Percentiles rank a stretch among this genome's conserved stretches.
Evolutionary conservation across 2,113 vertebrate genomes (phyloP).

Genomic region (Xiphophorus hellerii): DNA sequence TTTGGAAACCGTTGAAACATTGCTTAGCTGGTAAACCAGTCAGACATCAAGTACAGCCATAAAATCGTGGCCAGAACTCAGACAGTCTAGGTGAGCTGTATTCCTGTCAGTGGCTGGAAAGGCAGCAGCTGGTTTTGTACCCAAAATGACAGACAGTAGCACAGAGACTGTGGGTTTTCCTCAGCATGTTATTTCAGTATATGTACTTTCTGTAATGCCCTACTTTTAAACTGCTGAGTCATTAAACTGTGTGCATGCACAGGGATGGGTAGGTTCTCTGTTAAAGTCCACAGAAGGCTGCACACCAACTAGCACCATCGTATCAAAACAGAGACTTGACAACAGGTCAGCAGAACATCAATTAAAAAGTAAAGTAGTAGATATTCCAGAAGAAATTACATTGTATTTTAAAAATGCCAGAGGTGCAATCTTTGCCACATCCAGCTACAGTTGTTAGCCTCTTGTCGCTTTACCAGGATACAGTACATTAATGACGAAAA

Average conservation of each 20-base stretch:
- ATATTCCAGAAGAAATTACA: slow-evolving; percentile 52
- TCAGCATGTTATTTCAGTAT: slow-evolving; percentile 53
- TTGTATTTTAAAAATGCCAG: slow-evolving; percentile 57
- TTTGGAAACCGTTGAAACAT: neutral
- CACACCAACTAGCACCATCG: slow-evolving; percentile 66
- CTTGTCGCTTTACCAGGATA: slow-evolving; percentile 22
- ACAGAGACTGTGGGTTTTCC: slow-evolving; percentile 60
- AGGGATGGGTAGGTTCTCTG: slow-evolving; percentile 19
- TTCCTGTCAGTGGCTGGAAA: neutral
- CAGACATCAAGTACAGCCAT: slow-evolving; percentile 11
- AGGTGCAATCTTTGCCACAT: neutral
- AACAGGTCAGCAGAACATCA: slow-evolving; percentile 30
- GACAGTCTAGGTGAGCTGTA: neutral
- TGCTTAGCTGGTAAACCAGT: neutral
- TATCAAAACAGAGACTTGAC: slow-evolving; percentile 35
- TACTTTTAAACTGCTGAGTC: slow-evolving; percentile 64
- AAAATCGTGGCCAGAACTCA: slow-evolving; percentile 14
- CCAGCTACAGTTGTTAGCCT: slow-evolving; percentile 38
- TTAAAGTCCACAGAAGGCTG: slow-evolving; percentile 26
- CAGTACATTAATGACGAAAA: slow-evolving; percentile 26
- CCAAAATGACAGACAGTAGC: slow-evolving; percentile 38
- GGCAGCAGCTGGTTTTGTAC: slow-evolving; percentile 21
- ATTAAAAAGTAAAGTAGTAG: slow-evolving; percentile 60
- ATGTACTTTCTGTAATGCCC: slow-evolving; percentile 57
- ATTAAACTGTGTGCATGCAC: slow-evolving; percentile 17